These are phyloP conservation scores for Cheilosia pagana DNA, from an alignment of 2,888 invertebrate genomes.

Conservation along the genomic window DNA sequence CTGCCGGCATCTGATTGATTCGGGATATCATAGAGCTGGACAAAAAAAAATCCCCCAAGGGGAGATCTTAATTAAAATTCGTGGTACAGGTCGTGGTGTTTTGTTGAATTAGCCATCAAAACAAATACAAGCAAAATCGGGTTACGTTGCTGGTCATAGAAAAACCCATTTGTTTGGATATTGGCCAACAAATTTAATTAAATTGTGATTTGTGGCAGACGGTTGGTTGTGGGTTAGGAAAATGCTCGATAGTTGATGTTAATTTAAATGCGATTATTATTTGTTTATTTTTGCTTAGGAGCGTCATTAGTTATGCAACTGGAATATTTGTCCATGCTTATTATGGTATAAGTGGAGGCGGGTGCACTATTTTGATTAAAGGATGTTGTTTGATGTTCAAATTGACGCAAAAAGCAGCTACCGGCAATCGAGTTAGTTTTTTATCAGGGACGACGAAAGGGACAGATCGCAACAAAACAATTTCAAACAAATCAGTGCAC, in stretches of 20 bases:
- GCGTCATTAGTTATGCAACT: not conserved
- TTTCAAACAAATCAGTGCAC: too few species aligned
- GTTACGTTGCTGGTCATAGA: conserved; percentile 9
- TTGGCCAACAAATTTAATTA: conserved; percentile 45
- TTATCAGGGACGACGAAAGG: too few species aligned
- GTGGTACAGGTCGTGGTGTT: conserved; percentile 19
- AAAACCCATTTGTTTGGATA: conserved; percentile 2
- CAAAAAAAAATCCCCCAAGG: not conserved
- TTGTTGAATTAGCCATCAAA: conserved; percentile 26
- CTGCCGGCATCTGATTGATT: conserved; percentile 33
- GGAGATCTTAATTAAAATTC: conserved; percentile 54
- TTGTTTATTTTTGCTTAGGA: not conserved
- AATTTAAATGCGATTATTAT: not conserved
- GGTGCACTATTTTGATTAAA: too few species aligned
- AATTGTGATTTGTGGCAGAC: conserved; percentile 56
- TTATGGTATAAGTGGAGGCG: too few species aligned
- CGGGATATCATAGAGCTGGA: not conserved
- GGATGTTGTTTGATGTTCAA: too few species aligned
- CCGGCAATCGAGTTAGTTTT: too few species aligned
- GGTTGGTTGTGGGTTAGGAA: conserved; percentile 4
- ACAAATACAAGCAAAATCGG: not conserved
- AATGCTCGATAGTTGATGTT: not conserved
- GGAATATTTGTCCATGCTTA: too few species aligned
- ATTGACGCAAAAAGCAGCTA: too few species aligned
- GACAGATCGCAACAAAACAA: too few species aligned